Conservation (phyloP, 2,113 vertebrate species). For the Vulpes vulpes region DNA sequence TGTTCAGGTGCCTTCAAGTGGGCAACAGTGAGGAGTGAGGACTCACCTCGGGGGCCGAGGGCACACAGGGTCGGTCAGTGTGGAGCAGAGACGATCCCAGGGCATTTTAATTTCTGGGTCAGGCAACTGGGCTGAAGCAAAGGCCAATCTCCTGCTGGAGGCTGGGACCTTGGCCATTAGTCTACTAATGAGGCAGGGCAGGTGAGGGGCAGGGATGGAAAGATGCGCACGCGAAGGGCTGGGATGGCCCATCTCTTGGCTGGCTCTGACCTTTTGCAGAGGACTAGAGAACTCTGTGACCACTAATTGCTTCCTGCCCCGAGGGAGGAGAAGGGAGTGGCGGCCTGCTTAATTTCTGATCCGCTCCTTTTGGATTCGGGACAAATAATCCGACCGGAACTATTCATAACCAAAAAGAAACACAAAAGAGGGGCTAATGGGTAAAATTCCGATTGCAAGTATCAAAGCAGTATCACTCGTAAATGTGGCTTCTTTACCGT, state of each 20-base stretch:
- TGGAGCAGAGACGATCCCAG: not conserved
- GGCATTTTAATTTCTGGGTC: not conserved
- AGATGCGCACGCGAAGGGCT: not conserved
- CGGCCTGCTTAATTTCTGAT: not conserved
- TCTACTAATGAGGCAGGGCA: not conserved
- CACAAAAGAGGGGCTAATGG: not conserved
- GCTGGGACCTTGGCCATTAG: not conserved
- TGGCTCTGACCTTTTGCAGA: not conserved
- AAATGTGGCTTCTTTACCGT: not conserved
- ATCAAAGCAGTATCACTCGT: not conserved
- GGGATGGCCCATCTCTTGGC: not conserved
- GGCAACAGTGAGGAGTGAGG: not conserved
- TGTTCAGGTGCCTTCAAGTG: not conserved
- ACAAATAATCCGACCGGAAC: not conserved
- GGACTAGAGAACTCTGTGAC: not conserved
- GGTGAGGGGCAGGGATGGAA: not conserved
- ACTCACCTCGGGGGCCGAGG: not conserved
- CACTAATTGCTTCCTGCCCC: not conserved
- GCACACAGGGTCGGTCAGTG: not conserved
- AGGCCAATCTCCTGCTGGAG: not conserved
- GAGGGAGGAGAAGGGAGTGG: too few species aligned
- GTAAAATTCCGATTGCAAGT: not conserved
- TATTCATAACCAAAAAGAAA: not conserved
- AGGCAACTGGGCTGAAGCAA: not conserved
- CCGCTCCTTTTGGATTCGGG: not conserved